Percentiles rank a stretch among this genome's conserved stretches.
Conservation (phyloP, 2,797 vertebrate species). For the Syngnathus acus region DNA sequence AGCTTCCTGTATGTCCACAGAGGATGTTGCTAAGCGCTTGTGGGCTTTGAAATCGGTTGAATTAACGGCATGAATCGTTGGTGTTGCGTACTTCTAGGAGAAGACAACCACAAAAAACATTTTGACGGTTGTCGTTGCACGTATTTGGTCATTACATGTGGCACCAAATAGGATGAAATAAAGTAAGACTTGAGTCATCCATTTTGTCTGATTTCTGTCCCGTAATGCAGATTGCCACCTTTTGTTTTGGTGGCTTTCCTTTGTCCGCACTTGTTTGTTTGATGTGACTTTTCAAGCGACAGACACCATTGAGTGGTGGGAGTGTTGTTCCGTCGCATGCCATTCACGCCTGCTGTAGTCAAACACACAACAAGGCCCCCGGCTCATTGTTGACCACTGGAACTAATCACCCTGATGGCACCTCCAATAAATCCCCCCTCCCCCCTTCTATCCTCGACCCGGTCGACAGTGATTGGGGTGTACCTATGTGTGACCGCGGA, state of each 20-base stretch:
- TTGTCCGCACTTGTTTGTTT: slow-evolving; percentile 68
- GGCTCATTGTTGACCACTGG: slow-evolving; percentile 69
- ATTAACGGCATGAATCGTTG: slow-evolving; percentile 1
- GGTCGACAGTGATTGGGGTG: slow-evolving; percentile 64
- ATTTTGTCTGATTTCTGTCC: neutral
- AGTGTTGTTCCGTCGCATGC: slow-evolving; percentile 60
- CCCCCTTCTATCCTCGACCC: slow-evolving; percentile 54
- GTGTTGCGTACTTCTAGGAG: neutral
- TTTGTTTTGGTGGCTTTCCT: slow-evolving; percentile 45
- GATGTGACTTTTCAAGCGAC: slow-evolving; percentile 68
- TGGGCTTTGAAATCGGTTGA: neutral
- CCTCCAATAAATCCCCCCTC: slow-evolving; percentile 68
- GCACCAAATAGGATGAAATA: neutral
- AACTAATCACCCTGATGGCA: slow-evolving; percentile 73
- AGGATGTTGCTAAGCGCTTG: slow-evolving; percentile 6
- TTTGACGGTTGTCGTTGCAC: neutral
- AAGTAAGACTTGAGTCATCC: neutral
- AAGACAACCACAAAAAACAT: neutral
- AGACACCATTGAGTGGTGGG: slow-evolving; percentile 64
- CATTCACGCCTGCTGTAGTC: slow-evolving; percentile 68
- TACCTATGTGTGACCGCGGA: slow-evolving; percentile 73
- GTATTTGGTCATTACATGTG: neutral
- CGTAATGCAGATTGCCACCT: slow-evolving; percentile 20
- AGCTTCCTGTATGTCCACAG: slow-evolving; percentile 10
- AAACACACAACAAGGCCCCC: slow-evolving; percentile 58